These are phyloP conservation scores for Gymnothorax javanicus DNA, from an alignment of 2,797 vertebrate genomes.

Conservation along the genomic window DNA sequence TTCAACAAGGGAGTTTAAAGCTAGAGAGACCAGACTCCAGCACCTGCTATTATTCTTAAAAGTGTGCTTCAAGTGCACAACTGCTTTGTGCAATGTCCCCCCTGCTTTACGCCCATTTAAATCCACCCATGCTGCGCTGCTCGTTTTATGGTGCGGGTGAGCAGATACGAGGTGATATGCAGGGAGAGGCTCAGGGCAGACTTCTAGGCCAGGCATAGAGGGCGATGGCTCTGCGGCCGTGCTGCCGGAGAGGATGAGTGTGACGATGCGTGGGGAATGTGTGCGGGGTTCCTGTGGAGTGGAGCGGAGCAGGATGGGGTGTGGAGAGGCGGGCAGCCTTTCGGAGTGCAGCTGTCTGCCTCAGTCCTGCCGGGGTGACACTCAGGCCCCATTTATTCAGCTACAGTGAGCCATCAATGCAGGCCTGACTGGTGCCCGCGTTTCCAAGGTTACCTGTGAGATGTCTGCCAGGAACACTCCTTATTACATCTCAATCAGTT, in stretches of 20 bases:
- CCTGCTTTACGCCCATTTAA: neutral
- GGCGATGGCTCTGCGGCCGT: neutral
- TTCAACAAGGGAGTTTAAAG: neutral
- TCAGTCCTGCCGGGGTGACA: neutral
- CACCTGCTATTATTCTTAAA: neutral
- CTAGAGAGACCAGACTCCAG: neutral
- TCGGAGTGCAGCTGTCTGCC: neutral
- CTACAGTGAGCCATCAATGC: neutral
- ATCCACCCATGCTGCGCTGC: neutral
- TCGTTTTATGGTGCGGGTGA: neutral
- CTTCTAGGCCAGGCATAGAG: neutral
- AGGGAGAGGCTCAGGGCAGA: neutral
- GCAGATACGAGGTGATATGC: conserved; percentile 1
- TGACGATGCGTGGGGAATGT: conserved; percentile 1
- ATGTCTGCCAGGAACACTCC: conserved; percentile 11
- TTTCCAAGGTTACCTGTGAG: conserved; percentile 28
- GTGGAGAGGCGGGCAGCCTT: neutral
- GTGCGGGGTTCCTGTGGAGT: neutral
- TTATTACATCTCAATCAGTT: conserved; percentile 22
- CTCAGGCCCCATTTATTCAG: conserved; percentile 21
- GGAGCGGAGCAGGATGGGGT: neutral
- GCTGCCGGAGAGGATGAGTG: neutral
- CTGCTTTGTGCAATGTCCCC: neutral
- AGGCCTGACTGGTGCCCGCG: neutral
- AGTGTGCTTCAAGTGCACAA: neutral